Evolutionary conservation across 2,113 vertebrate species (phyloP), one percentile per base, ranked within the genome.

Genomic region (Ctenodactylus gundi): DNA sequence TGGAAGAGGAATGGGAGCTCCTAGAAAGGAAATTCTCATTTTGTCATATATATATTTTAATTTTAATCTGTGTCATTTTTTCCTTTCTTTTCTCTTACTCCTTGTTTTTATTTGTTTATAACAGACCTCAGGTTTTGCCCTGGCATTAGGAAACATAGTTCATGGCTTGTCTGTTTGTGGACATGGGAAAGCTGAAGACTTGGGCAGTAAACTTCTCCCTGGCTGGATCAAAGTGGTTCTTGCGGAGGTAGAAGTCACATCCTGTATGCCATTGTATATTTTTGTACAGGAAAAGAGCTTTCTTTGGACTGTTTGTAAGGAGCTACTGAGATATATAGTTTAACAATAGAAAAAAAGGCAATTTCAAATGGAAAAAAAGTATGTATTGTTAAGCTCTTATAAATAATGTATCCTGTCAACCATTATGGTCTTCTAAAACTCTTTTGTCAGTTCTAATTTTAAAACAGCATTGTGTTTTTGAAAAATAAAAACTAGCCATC

Each of bases 91-190:
- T 20, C 76, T 72, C 85, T 82, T 10, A 88, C 82, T 1, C 55
- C 7, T 44, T 78, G 6, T 75, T 82, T 31, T 96, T 73, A 80
- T 94, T 95, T 95, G 75, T 87, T 88, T 90, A 15, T 85, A 95
- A 49, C 95, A 99, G 99, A 99, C 98, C n/a, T 98, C 99, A 13
- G 98, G 99, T 55, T 99, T 99, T 97, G 98, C 99, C n/a, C 96
- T 99, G 97, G 99, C 99, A 3, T 97, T 99, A 1, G 99, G 99
- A 44, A 96, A 98, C 13, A 72, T 98, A 4, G 98, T 99, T 77
- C 98, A 99, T 68, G 99, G 99, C 6, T 97, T 99, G 88, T 98
- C 99, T 4, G 78, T 95, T 73, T 99, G 97, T 31, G 99, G 99
- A 82, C 99, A 99, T 23, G 99, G 99, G 25, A 99, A 99, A 98